Evolutionary conservation across 2,797 vertebrate genomes (phyloP).

Genomic region (Sciurus vulgaris): DNA sequence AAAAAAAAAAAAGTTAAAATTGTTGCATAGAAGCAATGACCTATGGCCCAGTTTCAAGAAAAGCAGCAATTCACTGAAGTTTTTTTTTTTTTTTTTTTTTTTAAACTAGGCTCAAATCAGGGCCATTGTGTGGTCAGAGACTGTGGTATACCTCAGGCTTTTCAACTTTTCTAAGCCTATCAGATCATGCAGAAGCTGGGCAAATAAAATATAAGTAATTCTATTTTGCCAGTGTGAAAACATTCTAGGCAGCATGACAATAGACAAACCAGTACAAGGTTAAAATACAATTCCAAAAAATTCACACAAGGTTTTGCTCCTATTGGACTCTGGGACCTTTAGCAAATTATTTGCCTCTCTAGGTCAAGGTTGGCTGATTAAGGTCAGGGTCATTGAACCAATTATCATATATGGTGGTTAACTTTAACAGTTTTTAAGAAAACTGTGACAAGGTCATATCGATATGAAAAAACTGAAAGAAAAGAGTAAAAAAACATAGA

Average conservation of each 20-base stretch:
- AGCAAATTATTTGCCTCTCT: constrained; percentile 67
- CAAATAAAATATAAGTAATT: constrained; percentile 62
- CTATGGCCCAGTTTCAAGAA: constrained; percentile 74
- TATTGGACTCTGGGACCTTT: constrained; percentile 58
- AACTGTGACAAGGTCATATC: constrained; percentile 49
- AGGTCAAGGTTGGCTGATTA: constrained; percentile 62
- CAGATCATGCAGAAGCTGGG: constrained; percentile 33
- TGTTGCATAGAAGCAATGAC: constrained; percentile 64
- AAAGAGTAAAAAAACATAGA: neutral
- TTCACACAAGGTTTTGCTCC: constrained; percentile 19
- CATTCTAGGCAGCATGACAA: constrained; percentile 47
- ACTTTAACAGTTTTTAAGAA: constrained; percentile 54
- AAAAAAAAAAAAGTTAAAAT: neutral
- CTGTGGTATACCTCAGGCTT: constrained; percentile 28
- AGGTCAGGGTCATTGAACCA: constrained; percentile 56
- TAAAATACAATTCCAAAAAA: constrained; percentile 59
- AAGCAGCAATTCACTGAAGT: constrained; percentile 56
- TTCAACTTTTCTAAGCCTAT: constrained; percentile 36
- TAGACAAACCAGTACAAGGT: constrained; percentile 8
- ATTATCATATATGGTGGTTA: constrained; percentile 24
- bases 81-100: neutral
- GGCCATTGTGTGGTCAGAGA: neutral
- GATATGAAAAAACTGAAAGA: constrained; percentile 8
- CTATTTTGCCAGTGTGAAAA: constrained; percentile 52
- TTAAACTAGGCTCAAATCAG: constrained; percentile 25